A percentile compares a stretch with the other conserved stretches of the same genome.
Evolutionary conservation across 2,797 vertebrate genomes (phyloP).

Genomic region (Takifugu ocellatus): DNA sequence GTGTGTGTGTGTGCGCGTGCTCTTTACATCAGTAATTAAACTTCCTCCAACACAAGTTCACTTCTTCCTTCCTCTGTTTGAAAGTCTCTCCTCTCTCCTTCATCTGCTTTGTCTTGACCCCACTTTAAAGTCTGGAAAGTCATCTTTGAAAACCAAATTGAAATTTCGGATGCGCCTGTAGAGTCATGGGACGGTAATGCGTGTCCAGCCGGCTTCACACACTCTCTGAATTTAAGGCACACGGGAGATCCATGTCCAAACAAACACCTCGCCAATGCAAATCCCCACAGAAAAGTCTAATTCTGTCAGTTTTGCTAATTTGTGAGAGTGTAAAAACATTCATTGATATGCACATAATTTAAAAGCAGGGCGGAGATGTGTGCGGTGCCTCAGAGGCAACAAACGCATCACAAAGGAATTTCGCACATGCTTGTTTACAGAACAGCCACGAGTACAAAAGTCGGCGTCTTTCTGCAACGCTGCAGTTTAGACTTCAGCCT

Average conservation of each 20-base stretch:
- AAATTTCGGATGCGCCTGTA: no score
- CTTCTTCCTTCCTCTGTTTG: constrained; percentile 36
- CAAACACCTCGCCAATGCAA: constrained; percentile 16
- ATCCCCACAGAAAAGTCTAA: constrained; percentile 7
- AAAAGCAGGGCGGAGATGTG: constrained; percentile 37
- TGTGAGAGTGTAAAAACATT: constrained; percentile 24
- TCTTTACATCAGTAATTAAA: no score
- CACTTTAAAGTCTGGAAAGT: constrained; percentile 45
- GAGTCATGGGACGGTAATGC: no score
- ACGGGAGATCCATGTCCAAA: neutral
- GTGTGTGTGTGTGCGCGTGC: no score
- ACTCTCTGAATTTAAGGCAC: no score
- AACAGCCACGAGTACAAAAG: constrained; percentile 27
- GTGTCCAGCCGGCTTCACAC: no score
- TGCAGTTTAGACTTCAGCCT: neutral
- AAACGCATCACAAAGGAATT: constrained; percentile 33
- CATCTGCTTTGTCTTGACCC: constrained; percentile 25
- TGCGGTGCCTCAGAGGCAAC: constrained; percentile 41
- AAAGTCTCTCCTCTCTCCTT: constrained; percentile 37
- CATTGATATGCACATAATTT: constrained; percentile 54
- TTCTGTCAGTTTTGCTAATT: constrained; percentile 31
- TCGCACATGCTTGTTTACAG: constrained; percentile 3
- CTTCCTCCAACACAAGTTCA: neutral
- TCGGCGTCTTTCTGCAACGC: constrained; percentile 13
- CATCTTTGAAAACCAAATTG: neutral